phyloP scores from a whole-genome alignment of 2,888 invertebrate species.

The Xiphydria camelus region DNA sequence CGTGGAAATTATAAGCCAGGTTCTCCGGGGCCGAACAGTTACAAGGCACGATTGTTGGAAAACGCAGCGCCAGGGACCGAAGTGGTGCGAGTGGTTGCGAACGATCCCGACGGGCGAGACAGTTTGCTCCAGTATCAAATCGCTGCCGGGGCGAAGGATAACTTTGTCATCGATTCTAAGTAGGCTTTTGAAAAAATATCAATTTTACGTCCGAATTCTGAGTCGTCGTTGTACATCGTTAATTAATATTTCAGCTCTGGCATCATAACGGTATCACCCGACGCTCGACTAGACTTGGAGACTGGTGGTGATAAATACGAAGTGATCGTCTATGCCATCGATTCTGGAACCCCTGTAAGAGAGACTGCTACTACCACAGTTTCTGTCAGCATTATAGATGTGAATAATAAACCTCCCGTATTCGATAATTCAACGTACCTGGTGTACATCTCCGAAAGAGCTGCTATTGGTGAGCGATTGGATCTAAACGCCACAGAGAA shows the following conservation, averaged over 20 bases:
- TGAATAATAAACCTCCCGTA: slow-evolving; percentile 81
- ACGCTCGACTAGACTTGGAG: slow-evolving; percentile 73
- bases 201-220: background rate
- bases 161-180: slow-evolving; percentile 75
- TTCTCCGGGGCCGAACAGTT: slow-evolving; percentile 70
- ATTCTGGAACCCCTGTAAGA: slow-evolving; percentile 72
- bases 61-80: slow-evolving; percentile 71
- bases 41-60: slow-evolving; percentile 72
- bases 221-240: no score
- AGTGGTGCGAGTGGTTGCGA: slow-evolving; percentile 73
- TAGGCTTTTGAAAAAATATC: slow-evolving; percentile 43
- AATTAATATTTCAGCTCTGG: slow-evolving; percentile 63
- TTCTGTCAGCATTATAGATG: slow-evolving; percentile 72
- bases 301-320: slow-evolving; percentile 69
- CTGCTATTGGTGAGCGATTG: slow-evolving; percentile 60
- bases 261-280: slow-evolving; percentile 71
- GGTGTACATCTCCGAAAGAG: slow-evolving; percentile 73
- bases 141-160: slow-evolving; percentile 74
- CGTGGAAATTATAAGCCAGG: slow-evolving; percentile 68
- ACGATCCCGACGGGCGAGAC: slow-evolving; percentile 79
- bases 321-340: slow-evolving; percentile 75
- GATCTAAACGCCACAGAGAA: no score
- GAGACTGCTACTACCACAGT: slow-evolving; percentile 80
- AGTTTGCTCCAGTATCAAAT: slow-evolving; percentile 71
- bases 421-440: slow-evolving; percentile 69